Evolutionary conservation across 1,140 invertebrate genomes (phyloP), one percentile per base, ranked within the genome.

Genomic region (Orchesella cincta): DNA sequence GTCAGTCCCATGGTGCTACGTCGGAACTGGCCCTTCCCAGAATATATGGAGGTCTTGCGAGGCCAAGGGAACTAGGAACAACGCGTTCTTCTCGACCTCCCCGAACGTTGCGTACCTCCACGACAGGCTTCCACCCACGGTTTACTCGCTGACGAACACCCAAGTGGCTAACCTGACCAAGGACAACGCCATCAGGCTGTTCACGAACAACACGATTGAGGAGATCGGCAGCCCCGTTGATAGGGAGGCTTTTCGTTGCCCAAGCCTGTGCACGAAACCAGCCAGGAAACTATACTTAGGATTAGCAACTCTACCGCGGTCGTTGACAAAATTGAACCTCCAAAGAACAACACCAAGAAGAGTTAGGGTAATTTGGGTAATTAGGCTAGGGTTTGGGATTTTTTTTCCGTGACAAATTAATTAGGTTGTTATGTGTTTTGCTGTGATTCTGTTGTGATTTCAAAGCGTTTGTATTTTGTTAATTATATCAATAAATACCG

Each of bases 1-100:
- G 1, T 70, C 73, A 28, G 76, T 80, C 12, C 74, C 81, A 20
- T 82, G 81, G 81, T 82, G 81, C 35, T 82, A 82, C 34, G 81
- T 82, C 0, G 81, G 81, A 20, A 72, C 76, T 16, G 81, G 81
- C 0, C 79, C 79, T 1, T 79, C 75, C 31, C 72, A 77, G 12
- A 77, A 79, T 31, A 78, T 82, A 23, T 82, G 81, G 81, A 28
- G 81, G n/a, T 73, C 67, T 3, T 82, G 81, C 52, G 79, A 80
- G 35, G 62, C 31, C 3, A 67, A 67, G n/a, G 62, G 62, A 12
- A 14, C 52, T 8, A 57, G 52, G 23, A 67, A 67, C 26, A 67
- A 67, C 31, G 3, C 31, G 31, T 67, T 31, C 23, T 67, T 67
- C 33, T 46, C 39, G 20, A 2, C 29, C 18, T 29, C 72, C 16